Evolutionary conservation across 92 coral and sea anemone species (phyloP).

Genomic region (Anthopleura xanthogrammica): DNA sequence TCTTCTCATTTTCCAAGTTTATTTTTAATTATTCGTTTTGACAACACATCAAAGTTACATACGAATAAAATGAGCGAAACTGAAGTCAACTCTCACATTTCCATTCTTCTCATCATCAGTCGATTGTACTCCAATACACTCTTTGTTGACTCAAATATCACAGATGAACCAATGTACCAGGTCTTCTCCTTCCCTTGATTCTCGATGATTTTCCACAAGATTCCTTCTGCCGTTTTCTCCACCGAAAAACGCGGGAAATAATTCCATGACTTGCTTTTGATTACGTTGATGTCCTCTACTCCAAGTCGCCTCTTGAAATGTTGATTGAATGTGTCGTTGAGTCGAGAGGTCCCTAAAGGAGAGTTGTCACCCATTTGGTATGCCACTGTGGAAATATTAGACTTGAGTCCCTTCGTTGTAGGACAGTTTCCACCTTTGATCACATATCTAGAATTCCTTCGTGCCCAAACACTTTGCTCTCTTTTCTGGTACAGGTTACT

Average conservation of each 20-base stretch:
- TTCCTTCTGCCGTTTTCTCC: conserved; percentile 28
- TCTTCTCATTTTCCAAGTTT: too few species aligned
- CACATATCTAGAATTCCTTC: conserved; percentile 31
- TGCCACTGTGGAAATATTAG: conserved; percentile 25
- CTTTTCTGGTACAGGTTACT: conserved; percentile 28
- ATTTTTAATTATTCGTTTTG: too few species aligned
- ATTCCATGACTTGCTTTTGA: conserved; percentile 29
- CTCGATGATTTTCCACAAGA: conserved; percentile 38
- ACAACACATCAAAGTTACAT: neutral
- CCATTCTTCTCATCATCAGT: conserved; percentile 37
- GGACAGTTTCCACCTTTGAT: conserved; percentile 18
- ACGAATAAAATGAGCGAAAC: too few species aligned
- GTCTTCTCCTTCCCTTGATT: conserved; percentile 38
- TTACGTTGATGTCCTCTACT: conserved; percentile 12
- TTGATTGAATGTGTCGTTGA: neutral
- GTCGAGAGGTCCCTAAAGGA: neutral
- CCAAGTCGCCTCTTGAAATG: conserved; percentile 2
- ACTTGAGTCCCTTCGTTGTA: conserved; percentile 13
- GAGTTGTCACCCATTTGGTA: conserved; percentile 29
- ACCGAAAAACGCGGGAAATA: conserved; percentile 45
- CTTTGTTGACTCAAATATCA: conserved; percentile 41
- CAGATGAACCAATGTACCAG: conserved; percentile 40
- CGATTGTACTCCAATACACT: conserved; percentile 46
- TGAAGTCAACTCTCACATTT: neutral
- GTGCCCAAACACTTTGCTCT: conserved; percentile 41